Evolutionary conservation across 2,797 vertebrate genomes (phyloP).

Genomic region (Myripristis murdjan): DNA sequence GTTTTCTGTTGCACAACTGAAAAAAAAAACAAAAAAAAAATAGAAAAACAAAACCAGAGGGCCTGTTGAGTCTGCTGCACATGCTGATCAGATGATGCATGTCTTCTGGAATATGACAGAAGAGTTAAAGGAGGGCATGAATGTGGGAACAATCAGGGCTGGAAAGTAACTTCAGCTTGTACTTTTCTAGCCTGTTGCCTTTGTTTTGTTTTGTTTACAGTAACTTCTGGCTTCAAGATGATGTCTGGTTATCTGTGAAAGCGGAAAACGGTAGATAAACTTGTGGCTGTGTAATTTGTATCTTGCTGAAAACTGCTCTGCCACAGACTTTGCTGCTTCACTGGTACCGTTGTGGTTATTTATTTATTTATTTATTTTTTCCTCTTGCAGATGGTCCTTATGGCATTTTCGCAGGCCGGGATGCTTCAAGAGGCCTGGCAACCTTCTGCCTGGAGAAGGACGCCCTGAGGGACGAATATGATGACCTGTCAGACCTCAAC

Average conservation of each 20-base stretch:
- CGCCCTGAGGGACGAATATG: slow-evolving; percentile 95
- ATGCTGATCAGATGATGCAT: slow-evolving; percentile 66
- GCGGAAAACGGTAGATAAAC: no score
- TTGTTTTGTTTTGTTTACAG: no score
- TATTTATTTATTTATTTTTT: not conserved
- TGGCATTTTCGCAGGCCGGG: slow-evolving; percentile 97
- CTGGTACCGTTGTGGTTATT: not conserved
- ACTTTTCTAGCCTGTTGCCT: not conserved
- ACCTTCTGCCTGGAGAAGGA: slow-evolving; percentile 98
- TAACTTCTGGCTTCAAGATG: not conserved
- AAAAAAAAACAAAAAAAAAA: no score
- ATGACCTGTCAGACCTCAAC: slow-evolving; percentile 97
- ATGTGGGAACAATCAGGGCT: no score
- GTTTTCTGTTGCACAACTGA: slow-evolving; percentile 35
- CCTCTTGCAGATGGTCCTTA: slow-evolving; percentile 93
- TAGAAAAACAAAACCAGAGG: no score
- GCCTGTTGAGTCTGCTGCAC: slow-evolving; percentile 45
- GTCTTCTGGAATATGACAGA: not conserved
- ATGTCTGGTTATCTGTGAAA: not conserved
- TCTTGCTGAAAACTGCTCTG: no score
- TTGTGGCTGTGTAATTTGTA: no score
- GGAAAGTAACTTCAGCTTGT: not conserved
- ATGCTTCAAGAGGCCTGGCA: slow-evolving; percentile 97
- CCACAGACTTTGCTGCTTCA: not conserved
- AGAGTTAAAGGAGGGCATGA: no score